phyloP scores from a whole-genome alignment of 2,113 vertebrate genomes.

The Climacteris rufus region DNA sequence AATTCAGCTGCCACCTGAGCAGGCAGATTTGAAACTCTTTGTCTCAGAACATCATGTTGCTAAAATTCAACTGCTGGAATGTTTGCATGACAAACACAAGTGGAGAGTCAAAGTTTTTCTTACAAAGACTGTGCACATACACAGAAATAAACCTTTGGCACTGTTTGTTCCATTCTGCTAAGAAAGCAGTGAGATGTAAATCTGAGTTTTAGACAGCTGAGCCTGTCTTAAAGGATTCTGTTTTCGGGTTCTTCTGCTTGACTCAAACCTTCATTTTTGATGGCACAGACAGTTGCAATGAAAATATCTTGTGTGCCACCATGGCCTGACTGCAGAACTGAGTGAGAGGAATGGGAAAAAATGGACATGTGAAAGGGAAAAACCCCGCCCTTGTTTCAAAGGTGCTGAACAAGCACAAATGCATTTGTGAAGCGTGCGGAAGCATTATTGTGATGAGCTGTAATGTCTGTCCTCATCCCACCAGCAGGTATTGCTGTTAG shows the following conservation, averaged over 20 bases:
- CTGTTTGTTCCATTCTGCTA: neutral
- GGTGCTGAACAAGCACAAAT: neutral
- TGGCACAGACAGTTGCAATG: neutral
- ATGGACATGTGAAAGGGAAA: neutral
- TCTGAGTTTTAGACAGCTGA: neutral
- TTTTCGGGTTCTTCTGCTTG: neutral
- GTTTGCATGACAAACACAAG: constrained; percentile 5
- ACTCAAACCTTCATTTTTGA: neutral
- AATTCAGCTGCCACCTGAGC: neutral
- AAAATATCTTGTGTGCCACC: neutral
- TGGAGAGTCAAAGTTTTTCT: neutral
- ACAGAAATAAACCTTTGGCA: constrained; percentile 5
- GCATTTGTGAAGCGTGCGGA: accelerated
- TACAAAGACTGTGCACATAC: neutral
- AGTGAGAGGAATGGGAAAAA: neutral
- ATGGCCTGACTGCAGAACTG: neutral
- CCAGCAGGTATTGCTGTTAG: neutral
- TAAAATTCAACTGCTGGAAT: neutral
- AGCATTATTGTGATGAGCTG: neutral
- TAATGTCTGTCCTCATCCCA: neutral
- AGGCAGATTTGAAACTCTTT: neutral
- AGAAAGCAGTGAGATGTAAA: neutral
- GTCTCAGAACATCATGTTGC: neutral
- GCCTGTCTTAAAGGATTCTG: neutral
- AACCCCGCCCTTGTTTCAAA: neutral